phyloP scores from a whole-genome alignment of 2,888 invertebrate species.

The Cantharis flavilabris region DNA sequence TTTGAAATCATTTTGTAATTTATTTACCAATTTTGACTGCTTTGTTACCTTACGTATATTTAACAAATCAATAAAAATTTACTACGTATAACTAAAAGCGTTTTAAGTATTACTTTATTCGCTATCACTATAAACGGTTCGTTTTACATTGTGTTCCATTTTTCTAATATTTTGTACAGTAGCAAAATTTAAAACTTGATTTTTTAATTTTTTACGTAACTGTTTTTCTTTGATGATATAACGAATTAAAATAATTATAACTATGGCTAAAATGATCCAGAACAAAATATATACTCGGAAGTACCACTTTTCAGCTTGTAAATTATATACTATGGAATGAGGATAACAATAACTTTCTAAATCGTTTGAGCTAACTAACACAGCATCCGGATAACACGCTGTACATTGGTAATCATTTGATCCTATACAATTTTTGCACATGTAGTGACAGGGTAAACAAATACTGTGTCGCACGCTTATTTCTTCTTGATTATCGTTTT shows the following conservation, averaged over 20 bases:
- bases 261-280: slow-evolving; percentile 37
- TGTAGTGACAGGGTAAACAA: slow-evolving; percentile 74
- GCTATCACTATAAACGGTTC: slow-evolving; percentile 46
- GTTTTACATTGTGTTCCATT: slow-evolving; percentile 46
- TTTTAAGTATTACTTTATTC: slow-evolving; percentile 29
- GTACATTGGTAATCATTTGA: slow-evolving; percentile 72
- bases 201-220: slow-evolving; percentile 23
- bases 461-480: slow-evolving; percentile 19
- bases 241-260: slow-evolving; percentile 29
- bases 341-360: slow-evolving; percentile 52
- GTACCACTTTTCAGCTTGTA: slow-evolving; percentile 46
- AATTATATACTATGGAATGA: slow-evolving; percentile 28
- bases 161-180: slow-evolving; percentile 42
- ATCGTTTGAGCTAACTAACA: slow-evolving; percentile 55
- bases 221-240: slow-evolving; percentile 23
- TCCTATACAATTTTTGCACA: slow-evolving; percentile 72
- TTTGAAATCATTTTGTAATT: background rate
- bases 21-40: background rate
- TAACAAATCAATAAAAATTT: background rate
- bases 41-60: background rate
- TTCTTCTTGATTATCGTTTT: slow-evolving; percentile 33
- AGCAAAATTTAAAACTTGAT: slow-evolving; percentile 37
- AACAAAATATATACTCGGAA: slow-evolving; percentile 41
- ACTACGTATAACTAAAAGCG: background rate
- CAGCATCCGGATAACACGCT: slow-evolving; percentile 69